Evolutionary conservation across 2,888 invertebrate species (phyloP), one percentile per base, ranked within the genome.

Genomic region (Trimorus sp.): DNA sequence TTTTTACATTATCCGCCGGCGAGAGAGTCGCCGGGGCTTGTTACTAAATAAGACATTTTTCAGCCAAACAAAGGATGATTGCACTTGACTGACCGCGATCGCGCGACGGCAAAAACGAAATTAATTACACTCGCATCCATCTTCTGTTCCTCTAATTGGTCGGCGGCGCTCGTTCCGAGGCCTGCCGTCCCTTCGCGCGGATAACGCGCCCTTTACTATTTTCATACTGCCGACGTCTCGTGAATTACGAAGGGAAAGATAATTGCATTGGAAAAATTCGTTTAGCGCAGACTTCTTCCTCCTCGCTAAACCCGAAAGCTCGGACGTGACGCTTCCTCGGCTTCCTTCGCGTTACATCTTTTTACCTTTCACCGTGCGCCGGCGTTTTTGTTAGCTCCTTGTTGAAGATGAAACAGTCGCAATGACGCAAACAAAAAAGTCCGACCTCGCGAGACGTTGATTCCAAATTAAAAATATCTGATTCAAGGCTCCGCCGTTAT

Each of bases 191-290:
- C 63, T 63, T 60, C 45, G 45, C 58, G 37, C 49, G 71, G 62
- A 73, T 78, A 60, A 56, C 42, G 54, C 45, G 75, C 69, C 65
- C 69, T 74, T 74, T 78, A 63, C 71, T 70, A 78, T 82, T 82
- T 78, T 82, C 76, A 79, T 83, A 82, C 78, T 15, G 42, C 42
- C 76, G 69, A 76, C 71, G 71, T 73, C 79, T 83, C 76, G 68
- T 77, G 69, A 69, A 63, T 58, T 37, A 59, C 79, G 38, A 56
- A 69, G 81, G 80, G 85, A 83, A 85, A 86, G 87, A 87, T 88
- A 88, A 88, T 88, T 88, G 87, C 87, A 85, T 86, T 84, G 87
- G 85, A 85, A 85, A 87, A 88, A 89, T 89, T 88, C 88, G 86
- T 85, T 88, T 88, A 87, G 86, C 84, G 84, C 26, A 60, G 58